Percentiles rank a stretch among this genome's conserved stretches.
phyloP scores from a whole-genome alignment of 2,888 invertebrate genomes.

The Caenorhabditis drosophilae region DNA sequence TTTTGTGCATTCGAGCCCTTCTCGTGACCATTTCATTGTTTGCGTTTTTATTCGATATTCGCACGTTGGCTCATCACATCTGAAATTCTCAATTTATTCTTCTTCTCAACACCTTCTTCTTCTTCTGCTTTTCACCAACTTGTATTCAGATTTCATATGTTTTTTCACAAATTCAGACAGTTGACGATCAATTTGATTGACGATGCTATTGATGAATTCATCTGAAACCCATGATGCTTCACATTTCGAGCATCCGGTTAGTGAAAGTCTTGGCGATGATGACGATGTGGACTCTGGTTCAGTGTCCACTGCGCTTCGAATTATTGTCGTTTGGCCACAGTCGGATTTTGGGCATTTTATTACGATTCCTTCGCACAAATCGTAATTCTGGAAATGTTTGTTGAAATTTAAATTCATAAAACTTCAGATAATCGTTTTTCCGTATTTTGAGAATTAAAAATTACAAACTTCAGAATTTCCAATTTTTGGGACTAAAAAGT shows the following conservation, averaged over 20 bases:
- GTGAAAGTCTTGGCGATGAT: constrained; percentile 17
- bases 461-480: too few relatives aligned
- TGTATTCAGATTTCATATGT: constrained; percentile 24
- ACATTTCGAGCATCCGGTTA: constrained; percentile 37
- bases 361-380: constrained; percentile 24
- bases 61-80: constrained; percentile 58
- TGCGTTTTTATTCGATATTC: constrained; percentile 34
- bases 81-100: constrained; percentile 1
- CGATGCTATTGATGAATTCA: constrained; percentile 15
- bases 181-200: constrained; percentile 30
- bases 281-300: too few relatives aligned
- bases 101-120: neutral
- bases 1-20: constrained; percentile 55
- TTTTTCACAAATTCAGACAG: constrained; percentile 30
- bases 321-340: constrained; percentile 25
- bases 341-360: constrained; percentile 17
- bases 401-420: too few relatives aligned
- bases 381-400: constrained; percentile 31
- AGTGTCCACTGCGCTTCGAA: constrained; percentile 26
- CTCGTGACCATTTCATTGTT: constrained; percentile 39
- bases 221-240: constrained; percentile 9
- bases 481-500: too few relatives aligned
- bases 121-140: too few relatives aligned
- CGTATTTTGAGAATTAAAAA: too few relatives aligned
- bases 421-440: too few relatives aligned